Conservation (phyloP, 2,888 invertebrate genomes). For the Pterostichus niger region DNA sequence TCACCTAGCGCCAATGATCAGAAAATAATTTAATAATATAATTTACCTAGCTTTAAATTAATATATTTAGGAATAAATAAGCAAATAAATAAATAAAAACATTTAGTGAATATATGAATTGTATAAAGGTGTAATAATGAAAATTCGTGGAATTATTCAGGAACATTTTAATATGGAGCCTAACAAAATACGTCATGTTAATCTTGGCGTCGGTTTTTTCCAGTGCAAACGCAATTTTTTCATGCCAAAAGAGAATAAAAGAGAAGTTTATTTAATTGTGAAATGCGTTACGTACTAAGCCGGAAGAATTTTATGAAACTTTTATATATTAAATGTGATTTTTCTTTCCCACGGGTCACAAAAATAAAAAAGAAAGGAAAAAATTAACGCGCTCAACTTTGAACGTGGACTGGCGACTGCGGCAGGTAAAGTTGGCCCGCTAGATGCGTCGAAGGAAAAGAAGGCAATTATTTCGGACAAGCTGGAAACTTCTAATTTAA, state of each 20-base stretch:
- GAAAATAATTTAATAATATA: too few relatives aligned
- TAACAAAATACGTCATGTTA: conserved; percentile 43
- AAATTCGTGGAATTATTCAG: not conserved
- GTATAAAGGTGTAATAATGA: not conserved
- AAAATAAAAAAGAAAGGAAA: conserved; percentile 55
- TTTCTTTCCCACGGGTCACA: conserved; percentile 46
- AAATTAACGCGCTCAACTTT: conserved; percentile 36
- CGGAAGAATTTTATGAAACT: conserved; percentile 56
- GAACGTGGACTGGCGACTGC: not conserved
- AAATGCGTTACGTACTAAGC: conserved; percentile 52
- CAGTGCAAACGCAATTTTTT: conserved; percentile 47
- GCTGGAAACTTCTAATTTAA: conserved; percentile 64
- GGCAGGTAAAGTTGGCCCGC: conserved; percentile 24
- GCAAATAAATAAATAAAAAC: too few relatives aligned
- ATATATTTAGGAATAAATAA: too few relatives aligned
- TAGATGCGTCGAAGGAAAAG: conserved; percentile 29
- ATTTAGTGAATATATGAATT: not conserved
- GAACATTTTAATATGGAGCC: conserved; percentile 31
- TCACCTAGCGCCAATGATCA: not conserved
- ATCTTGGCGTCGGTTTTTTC: conserved; percentile 16
- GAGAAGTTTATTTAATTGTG: conserved; percentile 51
- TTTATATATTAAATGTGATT: conserved; percentile 60
- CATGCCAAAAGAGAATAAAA: conserved; percentile 32
- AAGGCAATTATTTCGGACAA: conserved; percentile 64
- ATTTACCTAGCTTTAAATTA: too few relatives aligned